A percentile compares a stretch with the other conserved stretches of the same genome.
Evolutionary conservation across 1,140 invertebrate species (phyloP).

Genomic region (Armadillidium nasatum): DNA sequence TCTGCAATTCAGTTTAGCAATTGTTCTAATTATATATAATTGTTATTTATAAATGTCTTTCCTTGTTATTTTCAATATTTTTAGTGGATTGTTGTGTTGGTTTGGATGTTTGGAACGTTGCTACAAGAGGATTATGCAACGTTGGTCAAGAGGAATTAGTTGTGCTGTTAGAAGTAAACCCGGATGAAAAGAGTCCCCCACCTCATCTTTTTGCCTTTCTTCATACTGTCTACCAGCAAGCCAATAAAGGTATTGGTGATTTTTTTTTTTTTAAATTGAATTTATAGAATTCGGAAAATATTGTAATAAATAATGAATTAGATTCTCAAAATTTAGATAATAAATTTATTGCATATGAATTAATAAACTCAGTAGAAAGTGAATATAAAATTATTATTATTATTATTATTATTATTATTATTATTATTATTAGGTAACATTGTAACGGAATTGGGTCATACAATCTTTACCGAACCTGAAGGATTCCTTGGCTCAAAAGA

Average conservation of each 20-base stretch:
- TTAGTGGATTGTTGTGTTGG: conserved; percentile 78
- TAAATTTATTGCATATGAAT: too few species aligned
- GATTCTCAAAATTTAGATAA: too few species aligned
- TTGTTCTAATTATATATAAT: too few species aligned
- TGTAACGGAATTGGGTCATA: conserved; percentile 67
- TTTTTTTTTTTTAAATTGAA: too few species aligned
- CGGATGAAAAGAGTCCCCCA: conserved; percentile 64
- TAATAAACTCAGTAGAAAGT: too few species aligned
- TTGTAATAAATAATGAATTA: too few species aligned
- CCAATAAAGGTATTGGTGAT: conserved; percentile 61
- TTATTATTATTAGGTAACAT: conserved; percentile 67
- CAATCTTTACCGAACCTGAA: conserved; percentile 57
- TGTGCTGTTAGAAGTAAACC: conserved; percentile 68
- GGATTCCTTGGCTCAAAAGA: conserved; percentile 70
- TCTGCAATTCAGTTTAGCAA: too few species aligned
- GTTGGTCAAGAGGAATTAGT: conserved; percentile 83
- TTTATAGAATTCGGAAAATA: too few species aligned
- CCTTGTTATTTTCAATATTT: too few species aligned
- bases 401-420: conserved; percentile 41
- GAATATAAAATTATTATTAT: too few species aligned
- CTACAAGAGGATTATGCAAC: conserved; percentile 69
- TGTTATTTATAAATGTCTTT: too few species aligned
- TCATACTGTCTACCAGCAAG: conserved; percentile 69
- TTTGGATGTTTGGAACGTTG: conserved; percentile 72
- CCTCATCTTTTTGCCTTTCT: conserved; percentile 73